Percentiles rank a stretch among this genome's conserved stretches.
Evolutionary conservation across 2,113 vertebrate species (phyloP).

Genomic region (Parotia lawesii): DNA sequence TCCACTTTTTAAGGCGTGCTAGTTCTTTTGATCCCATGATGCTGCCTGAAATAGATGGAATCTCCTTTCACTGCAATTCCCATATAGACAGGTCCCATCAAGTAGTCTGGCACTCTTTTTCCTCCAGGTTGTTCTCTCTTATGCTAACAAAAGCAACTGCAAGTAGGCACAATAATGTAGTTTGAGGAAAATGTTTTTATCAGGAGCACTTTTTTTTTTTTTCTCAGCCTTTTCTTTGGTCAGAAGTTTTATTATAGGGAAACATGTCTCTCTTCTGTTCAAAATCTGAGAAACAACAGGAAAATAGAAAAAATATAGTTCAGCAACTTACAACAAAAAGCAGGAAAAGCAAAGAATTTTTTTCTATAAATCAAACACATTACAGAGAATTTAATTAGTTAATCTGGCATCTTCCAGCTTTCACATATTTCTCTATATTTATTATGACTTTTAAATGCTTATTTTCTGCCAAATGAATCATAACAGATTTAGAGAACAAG

Average conservation of each 20-base stretch:
- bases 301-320: background rate
- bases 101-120: background rate
- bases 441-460: background rate
- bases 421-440: background rate
- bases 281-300: background rate
- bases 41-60: background rate
- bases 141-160: background rate
- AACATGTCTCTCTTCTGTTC: background rate
- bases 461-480: background rate
- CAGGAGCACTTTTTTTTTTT: background rate
- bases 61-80: background rate
- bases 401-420: background rate
- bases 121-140: background rate
- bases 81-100: background rate
- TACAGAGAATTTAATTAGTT: background rate
- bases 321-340: background rate
- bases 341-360: background rate
- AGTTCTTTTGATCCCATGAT: background rate
- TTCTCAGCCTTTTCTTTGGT: background rate
- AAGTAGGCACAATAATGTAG: background rate
- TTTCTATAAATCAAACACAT: background rate
- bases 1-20: background rate
- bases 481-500: background rate
- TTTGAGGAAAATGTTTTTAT: background rate
- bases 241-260: background rate